Conservation (phyloP, 2,797 vertebrate genomes). For the Myotis vivesi region DNA sequence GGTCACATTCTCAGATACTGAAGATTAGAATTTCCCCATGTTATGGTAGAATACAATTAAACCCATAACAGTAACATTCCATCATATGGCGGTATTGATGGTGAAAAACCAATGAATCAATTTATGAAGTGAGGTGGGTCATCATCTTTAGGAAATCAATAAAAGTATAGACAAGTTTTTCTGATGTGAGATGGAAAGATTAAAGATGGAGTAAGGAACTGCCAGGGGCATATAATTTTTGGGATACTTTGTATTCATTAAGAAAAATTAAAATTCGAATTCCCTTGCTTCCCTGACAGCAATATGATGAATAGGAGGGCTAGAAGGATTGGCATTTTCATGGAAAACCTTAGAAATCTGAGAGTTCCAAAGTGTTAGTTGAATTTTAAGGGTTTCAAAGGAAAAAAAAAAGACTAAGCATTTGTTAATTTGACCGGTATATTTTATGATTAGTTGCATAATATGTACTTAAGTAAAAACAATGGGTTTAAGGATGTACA, state of each 20-base stretch:
- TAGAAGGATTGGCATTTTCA: constrained; percentile 34
- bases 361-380: constrained; percentile 4
- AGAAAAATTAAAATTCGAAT: constrained; percentile 47
- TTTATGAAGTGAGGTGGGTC: background rate
- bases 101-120: constrained; percentile 14
- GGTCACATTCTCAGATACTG: background rate
- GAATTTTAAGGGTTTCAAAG: background rate
- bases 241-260: background rate
- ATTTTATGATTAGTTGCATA: background rate
- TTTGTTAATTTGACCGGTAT: background rate
- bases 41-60: background rate
- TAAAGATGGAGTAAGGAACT: background rate
- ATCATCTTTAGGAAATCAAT: background rate
- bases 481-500: background rate
- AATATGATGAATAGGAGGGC: constrained; percentile 18
- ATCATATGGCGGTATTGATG: background rate
- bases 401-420: background rate
- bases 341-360: constrained; percentile 10
- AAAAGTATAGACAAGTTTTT: background rate
- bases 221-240: background rate
- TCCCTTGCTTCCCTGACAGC: constrained; percentile 4
- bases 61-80: background rate
- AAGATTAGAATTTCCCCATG: background rate
- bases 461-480: background rate
- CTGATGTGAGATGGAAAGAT: background rate